Evolutionary conservation across 2,888 invertebrate genomes (phyloP).

Genomic region (Lutraria lutraria): DNA sequence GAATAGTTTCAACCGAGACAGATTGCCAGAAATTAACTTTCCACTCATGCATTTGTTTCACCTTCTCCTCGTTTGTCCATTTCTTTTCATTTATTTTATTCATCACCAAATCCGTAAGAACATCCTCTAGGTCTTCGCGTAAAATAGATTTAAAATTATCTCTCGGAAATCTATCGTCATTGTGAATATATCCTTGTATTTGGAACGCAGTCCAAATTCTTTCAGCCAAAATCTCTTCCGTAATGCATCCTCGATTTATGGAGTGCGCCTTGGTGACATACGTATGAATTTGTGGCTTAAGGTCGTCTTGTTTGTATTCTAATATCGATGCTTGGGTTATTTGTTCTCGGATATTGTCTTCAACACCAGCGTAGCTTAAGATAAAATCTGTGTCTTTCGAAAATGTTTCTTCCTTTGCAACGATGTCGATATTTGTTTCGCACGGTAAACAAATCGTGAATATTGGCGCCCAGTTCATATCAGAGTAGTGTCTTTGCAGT

Average conservation of each 20-base stretch:
- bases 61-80: conserved; percentile 27
- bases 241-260: conserved; percentile 28
- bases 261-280: conserved; percentile 31
- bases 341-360: conserved; percentile 17
- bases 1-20: conserved; percentile 31
- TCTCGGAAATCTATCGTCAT: conserved; percentile 42
- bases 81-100: background rate
- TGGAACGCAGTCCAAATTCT: conserved; percentile 52
- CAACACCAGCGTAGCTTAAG: conserved; percentile 29
- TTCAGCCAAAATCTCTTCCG: conserved; percentile 36
- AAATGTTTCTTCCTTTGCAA: conserved; percentile 48
- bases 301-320: background rate
- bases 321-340: background rate
- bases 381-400: conserved; percentile 42
- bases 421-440: conserved; percentile 30
- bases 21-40: conserved; percentile 40
- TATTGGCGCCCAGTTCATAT: conserved; percentile 42
- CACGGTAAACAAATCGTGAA: conserved; percentile 41
- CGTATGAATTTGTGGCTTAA: background rate
- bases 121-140: conserved; percentile 19
- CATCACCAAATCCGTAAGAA: conserved; percentile 19
- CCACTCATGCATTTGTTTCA: conserved; percentile 34
- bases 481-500: background rate
- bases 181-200: conserved; percentile 48
- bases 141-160: conserved; percentile 21